Conservation (phyloP, 2,113 vertebrate genomes). For the Acanthochromis polyacanthus region DNA sequence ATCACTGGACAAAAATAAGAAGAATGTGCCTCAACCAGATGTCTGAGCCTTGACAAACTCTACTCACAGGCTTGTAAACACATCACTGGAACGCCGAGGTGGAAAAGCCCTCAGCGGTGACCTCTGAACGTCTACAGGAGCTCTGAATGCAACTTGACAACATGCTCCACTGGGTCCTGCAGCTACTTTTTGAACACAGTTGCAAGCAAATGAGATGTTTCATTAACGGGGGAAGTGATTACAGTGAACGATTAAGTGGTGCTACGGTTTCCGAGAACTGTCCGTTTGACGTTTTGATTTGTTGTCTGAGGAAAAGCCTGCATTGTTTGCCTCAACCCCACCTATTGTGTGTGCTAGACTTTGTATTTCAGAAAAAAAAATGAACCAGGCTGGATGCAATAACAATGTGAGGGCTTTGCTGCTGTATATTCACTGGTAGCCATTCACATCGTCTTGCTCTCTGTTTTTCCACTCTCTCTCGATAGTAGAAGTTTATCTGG, state of each 20-base stretch:
- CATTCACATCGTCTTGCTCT: constrained; percentile 22
- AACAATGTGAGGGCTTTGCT: constrained; percentile 47
- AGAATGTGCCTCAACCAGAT: constrained; percentile 59
- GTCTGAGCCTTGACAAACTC: constrained; percentile 39
- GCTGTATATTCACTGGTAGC: constrained; percentile 27
- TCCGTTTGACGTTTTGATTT: constrained; percentile 54
- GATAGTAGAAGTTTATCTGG: constrained; percentile 7
- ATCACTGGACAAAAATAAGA: constrained; percentile 55
- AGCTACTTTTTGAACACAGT: neutral
- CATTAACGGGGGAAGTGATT: constrained; percentile 7
- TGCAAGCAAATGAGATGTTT: constrained; percentile 34
- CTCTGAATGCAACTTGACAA: constrained; percentile 11
- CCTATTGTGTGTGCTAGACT: constrained; percentile 46
- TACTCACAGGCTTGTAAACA: constrained; percentile 51
- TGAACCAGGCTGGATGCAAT: constrained; percentile 24
- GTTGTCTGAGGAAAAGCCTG: constrained; percentile 53
- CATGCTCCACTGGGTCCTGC: neutral
- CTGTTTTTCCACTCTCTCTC: neutral
- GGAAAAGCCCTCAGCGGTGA: constrained; percentile 24
- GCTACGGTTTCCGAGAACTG: constrained; percentile 29
- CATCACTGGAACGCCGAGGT: constrained; percentile 20
- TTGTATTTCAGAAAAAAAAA: constrained; percentile 26
- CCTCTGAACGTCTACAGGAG: constrained; percentile 35
- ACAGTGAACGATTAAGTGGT: neutral
- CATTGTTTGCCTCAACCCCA: constrained; percentile 41